phyloP scores from a whole-genome alignment of 2,797 vertebrate genomes.

The Cynodonichthys magdalenae region DNA sequence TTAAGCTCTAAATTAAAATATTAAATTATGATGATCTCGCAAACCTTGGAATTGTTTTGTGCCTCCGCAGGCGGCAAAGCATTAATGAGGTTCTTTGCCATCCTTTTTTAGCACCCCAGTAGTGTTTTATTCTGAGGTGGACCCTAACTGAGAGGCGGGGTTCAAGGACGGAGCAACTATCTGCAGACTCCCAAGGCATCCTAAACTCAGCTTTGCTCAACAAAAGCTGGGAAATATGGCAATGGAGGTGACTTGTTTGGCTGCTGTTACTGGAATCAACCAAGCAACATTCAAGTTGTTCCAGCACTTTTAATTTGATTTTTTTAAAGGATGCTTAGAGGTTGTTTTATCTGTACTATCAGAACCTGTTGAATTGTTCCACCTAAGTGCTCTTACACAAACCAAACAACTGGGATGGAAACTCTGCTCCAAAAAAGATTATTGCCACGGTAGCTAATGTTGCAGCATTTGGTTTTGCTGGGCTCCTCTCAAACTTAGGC shows the following conservation, averaged over 20 bases:
- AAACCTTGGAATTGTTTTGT: slow-evolving; percentile 44
- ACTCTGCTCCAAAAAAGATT: slow-evolving; percentile 44
- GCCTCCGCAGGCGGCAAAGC: slow-evolving; percentile 66
- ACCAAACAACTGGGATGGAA: slow-evolving; percentile 43
- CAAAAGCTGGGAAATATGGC: slow-evolving; percentile 30
- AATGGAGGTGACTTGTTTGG: slow-evolving; percentile 18
- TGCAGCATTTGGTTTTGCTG: slow-evolving; percentile 80
- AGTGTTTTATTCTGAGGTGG: slow-evolving; percentile 38
- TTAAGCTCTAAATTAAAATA: slow-evolving; percentile 17
- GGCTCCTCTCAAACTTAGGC: slow-evolving; percentile 87
- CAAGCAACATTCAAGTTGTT: slow-evolving; percentile 42
- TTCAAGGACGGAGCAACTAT: slow-evolving; percentile 20
- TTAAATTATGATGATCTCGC: slow-evolving; percentile 10
- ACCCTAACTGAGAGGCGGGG: slow-evolving; percentile 23
- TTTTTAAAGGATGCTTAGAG: neutral
- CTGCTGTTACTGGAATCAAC: slow-evolving; percentile 22
- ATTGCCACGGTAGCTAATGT: slow-evolving; percentile 81
- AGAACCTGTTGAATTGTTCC: neutral
- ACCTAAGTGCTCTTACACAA: slow-evolving; percentile 45
- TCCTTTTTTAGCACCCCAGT: slow-evolving; percentile 22
- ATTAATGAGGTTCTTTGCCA: slow-evolving; percentile 50
- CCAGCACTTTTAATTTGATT: slow-evolving; percentile 15
- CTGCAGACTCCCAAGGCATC: slow-evolving; percentile 25
- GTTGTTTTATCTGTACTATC: too few relatives aligned
- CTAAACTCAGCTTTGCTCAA: slow-evolving; percentile 20